A percentile compares a stretch with the other conserved stretches of the same genome.
Conservation (phyloP, 2,888 invertebrate genomes). For the Scaptomyza tumidula region DNA sequence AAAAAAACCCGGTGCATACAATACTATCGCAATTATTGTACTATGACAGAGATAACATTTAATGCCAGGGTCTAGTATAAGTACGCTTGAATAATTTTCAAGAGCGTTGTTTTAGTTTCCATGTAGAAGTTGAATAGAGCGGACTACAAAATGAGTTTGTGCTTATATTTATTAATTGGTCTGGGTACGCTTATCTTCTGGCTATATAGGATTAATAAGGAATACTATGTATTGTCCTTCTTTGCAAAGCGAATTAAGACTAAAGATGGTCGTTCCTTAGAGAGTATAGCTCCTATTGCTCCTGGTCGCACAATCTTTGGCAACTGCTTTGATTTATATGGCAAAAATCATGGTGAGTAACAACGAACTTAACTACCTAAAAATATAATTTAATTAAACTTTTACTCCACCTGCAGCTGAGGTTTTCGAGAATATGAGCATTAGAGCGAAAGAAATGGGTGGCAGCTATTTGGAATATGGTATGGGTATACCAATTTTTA, state of each 20-base stretch:
- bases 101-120: slow-evolving; percentile 10
- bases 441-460: slow-evolving; percentile 28
- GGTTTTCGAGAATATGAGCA: slow-evolving; percentile 55
- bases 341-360: slow-evolving; percentile 46
- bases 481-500: slow-evolving; percentile 55
- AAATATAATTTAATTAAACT: not conserved
- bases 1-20: not conserved
- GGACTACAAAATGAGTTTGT: slow-evolving; percentile 27
- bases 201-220: slow-evolving; percentile 60
- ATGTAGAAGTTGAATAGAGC: not conserved
- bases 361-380: fast-evolving
- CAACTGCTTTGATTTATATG: slow-evolving; percentile 74
- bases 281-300: slow-evolving; percentile 57
- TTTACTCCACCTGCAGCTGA: slow-evolving; percentile 43
- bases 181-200: slow-evolving; percentile 43
- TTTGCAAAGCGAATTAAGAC: slow-evolving; percentile 68
- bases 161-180: slow-evolving; percentile 40
- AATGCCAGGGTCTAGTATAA: not conserved
- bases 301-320: slow-evolving; percentile 73
- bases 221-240: slow-evolving; percentile 56
- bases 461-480: slow-evolving; percentile 67
- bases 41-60: not conserved
- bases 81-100: not conserved
- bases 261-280: slow-evolving; percentile 65
- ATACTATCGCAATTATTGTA: slow-evolving; percentile 9